A percentile compares a stretch with the other conserved stretches of the same genome.
phyloP scores from a whole-genome alignment of 2,113 vertebrate genomes.

The Strix uralensis region DNA sequence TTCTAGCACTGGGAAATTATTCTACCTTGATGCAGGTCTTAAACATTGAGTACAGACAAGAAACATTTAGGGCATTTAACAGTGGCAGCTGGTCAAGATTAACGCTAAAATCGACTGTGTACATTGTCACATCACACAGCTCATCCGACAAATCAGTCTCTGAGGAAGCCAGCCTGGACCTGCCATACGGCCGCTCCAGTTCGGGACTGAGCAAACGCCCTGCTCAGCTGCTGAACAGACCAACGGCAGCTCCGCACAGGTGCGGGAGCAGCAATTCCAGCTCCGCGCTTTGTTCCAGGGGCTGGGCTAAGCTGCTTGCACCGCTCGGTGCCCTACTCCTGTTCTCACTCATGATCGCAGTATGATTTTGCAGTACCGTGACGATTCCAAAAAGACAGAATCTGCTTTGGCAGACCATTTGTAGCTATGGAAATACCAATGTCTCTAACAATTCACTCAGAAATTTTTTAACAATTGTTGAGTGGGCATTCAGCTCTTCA shows the following conservation, averaged over 20 bases:
- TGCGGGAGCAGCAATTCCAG: neutral
- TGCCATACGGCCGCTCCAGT: neutral
- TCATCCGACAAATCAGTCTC: neutral
- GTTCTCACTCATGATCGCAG: neutral
- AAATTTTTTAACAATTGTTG: neutral
- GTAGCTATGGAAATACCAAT: neutral
- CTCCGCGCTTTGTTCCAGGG: accelerated
- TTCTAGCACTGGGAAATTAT: neutral
- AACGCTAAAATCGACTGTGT: neutral
- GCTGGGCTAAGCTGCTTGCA: neutral
- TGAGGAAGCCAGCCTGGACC: neutral
- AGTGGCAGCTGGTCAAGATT: neutral
- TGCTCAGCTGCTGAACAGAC: neutral
- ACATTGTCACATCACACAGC: neutral
- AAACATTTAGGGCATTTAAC: neutral
- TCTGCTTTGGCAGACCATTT: neutral
- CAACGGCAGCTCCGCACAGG: accelerated
- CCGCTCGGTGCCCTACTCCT: neutral
- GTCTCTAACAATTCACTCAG: neutral
- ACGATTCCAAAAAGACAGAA: neutral
- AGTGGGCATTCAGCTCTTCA: neutral
- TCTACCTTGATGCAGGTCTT: neutral
- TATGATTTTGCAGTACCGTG: neutral
- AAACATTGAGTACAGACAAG: neutral
- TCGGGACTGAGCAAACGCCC: neutral